Base-by-base conservation (phyloP, 1,140 invertebrate species). In the Leguminivora glycinivorella region DNA sequence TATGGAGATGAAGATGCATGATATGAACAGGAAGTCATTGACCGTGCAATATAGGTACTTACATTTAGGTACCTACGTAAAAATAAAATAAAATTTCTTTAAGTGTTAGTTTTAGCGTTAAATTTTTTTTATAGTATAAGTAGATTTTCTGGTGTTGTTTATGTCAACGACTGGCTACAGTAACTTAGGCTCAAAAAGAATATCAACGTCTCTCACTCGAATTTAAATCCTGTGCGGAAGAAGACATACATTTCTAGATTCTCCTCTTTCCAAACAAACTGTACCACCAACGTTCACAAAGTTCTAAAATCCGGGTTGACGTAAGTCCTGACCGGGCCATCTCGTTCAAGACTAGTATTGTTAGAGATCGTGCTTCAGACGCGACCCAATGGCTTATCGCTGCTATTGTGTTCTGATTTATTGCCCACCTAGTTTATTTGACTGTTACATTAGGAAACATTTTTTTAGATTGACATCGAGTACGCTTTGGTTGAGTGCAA, bases 381-480 rank as follows among this genome's bases (percentile, higher is more conserved):
- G 58, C 26, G 58, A 63, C 58, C 58, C 58, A 60, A 60, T 60
- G 26, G 14, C 58, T 63, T 63, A 63, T 63, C 58, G 29, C 29
- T 7, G n/a, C 58, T 29, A 63, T 63, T 63, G 58, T 63, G 17
- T 63, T 34, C 58, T 31, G 58, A 63, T 63, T 63, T 63, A 63
- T 63, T 31, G 26, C 26, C 22, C 25, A 29, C 25, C 58, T 63
- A 63, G 26, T 29, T 29, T 52, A 52, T 52, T 52, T 52, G 47
- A 52, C 40, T 43, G 40, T 43, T 43, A 43, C 17, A 43, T 22
- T 52, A 52, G 47, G 47, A 52, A 52, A 52, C 47, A 22, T 2
- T 52, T 47, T 52, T 52, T 52, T 52, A 17, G 7, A 22, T 52
- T 17, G n/a, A 52, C 17, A 52, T 52, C 19, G 4, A 52, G 47